Percentiles rank a stretch among this genome's conserved stretches.
phyloP scores from a whole-genome alignment of 2,113 vertebrate species.

The Alethe diademata region DNA sequence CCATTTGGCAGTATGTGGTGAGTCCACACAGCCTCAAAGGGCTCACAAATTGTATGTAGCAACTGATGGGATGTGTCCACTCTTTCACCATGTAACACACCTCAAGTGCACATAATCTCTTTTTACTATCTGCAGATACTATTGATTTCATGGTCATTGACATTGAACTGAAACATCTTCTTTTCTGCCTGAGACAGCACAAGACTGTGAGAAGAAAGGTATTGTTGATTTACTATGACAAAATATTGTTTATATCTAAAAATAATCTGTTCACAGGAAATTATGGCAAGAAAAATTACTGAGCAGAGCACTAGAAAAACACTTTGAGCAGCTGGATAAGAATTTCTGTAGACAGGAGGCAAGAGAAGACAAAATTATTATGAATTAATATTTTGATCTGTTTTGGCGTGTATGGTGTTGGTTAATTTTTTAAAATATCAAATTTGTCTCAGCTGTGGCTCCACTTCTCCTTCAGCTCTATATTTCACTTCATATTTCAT shows the following conservation, averaged over 20 bases:
- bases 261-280: background rate
- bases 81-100: background rate
- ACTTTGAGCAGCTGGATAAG: background rate
- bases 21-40: background rate
- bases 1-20: background rate
- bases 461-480: background rate
- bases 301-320: background rate
- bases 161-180: background rate
- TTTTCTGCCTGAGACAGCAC: background rate
- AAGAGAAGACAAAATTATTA: background rate
- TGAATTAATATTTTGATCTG: background rate
- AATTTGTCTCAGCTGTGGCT: background rate
- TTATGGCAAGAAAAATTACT: background rate
- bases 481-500: background rate
- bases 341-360: background rate
- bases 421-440: background rate
- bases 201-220: background rate
- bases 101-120: background rate
- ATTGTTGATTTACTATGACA: background rate
- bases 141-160: background rate
- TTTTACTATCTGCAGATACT: background rate
- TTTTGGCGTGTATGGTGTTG: background rate
- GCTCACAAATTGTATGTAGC: background rate
- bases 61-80: background rate
- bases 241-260: background rate